Conservation (phyloP, 2,797 vertebrate species). For the Characodon lateralis region DNA sequence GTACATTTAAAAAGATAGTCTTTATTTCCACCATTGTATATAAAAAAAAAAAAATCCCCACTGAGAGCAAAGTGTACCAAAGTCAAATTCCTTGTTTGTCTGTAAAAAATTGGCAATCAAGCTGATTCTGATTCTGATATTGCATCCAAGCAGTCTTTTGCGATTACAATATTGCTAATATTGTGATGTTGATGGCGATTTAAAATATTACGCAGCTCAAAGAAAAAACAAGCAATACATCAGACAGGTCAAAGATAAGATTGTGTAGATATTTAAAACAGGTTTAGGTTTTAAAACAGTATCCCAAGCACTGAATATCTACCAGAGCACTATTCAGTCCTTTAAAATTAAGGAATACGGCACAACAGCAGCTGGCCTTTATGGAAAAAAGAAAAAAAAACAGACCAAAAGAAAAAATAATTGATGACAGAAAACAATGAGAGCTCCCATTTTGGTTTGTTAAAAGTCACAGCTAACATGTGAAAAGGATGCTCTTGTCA, state of each 20-base stretch:
- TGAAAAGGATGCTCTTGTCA: background rate
- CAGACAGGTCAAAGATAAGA: background rate
- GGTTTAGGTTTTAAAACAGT: background rate
- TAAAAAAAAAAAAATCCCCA: too few species aligned
- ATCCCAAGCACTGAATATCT: background rate
- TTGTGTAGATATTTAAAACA: background rate
- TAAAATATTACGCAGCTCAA: background rate
- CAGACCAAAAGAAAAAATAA: background rate
- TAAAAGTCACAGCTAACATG: background rate
- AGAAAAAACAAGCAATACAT: too few species aligned
- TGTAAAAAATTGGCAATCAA: too few species aligned
- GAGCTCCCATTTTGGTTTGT: background rate
- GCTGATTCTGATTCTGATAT: background rate
- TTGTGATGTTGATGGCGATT: too few species aligned
- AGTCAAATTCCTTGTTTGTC: too few species aligned
- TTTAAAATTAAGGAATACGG: background rate
- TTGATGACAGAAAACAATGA: background rate
- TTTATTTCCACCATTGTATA: too few species aligned
- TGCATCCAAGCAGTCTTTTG: background rate
- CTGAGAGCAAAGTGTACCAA: too few species aligned
- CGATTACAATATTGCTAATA: background rate
- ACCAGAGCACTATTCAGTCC: background rate
- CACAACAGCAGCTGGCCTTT: background rate
- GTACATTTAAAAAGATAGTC: too few species aligned
- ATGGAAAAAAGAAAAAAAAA: background rate